Conservation (phyloP, 2,888 invertebrate species). For the Clivina fossor region DNA sequence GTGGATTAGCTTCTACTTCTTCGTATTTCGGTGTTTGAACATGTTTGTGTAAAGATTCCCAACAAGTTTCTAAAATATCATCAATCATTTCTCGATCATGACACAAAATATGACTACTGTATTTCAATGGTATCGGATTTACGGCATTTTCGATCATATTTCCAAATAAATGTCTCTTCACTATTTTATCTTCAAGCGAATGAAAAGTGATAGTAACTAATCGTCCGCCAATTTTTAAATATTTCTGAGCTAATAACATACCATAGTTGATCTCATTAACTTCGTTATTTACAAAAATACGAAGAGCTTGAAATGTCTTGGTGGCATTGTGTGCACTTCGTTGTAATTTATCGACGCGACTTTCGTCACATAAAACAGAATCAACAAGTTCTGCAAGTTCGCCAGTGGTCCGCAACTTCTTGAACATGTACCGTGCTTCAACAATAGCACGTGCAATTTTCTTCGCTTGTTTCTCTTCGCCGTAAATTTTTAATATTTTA, state of each 20-base stretch:
- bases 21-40: conserved; percentile 72
- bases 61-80: conserved; percentile 65
- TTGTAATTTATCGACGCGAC: conserved; percentile 70
- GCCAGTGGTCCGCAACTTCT: conserved; percentile 74
- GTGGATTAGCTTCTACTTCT: conserved; percentile 78
- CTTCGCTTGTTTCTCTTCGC: conserved; percentile 85
- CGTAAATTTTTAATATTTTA: conserved; percentile 86
- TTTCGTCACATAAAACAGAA: conserved; percentile 56
- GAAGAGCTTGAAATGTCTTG: conserved; percentile 88
- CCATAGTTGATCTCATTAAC: conserved; percentile 92
- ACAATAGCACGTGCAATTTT: conserved; percentile 86
- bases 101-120: conserved; percentile 62
- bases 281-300: conserved; percentile 96
- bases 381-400: conserved; percentile 68
- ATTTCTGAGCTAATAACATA: conserved; percentile 73
- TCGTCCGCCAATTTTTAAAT: conserved; percentile 75
- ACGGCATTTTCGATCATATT: conserved; percentile 72
- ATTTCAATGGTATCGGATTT: conserved; percentile 72
- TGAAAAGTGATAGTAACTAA: conserved; percentile 87
- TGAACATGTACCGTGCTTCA: conserved; percentile 67
- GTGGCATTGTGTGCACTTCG: conserved; percentile 81
- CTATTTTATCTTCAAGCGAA: conserved; percentile 90
- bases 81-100: conserved; percentile 64
- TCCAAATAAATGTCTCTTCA: conserved; percentile 84
- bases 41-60: conserved; percentile 80